These are phyloP conservation scores for Zygaena filipendulae DNA, from an alignment of 2,888 invertebrate genomes.

Conservation along the genomic window DNA sequence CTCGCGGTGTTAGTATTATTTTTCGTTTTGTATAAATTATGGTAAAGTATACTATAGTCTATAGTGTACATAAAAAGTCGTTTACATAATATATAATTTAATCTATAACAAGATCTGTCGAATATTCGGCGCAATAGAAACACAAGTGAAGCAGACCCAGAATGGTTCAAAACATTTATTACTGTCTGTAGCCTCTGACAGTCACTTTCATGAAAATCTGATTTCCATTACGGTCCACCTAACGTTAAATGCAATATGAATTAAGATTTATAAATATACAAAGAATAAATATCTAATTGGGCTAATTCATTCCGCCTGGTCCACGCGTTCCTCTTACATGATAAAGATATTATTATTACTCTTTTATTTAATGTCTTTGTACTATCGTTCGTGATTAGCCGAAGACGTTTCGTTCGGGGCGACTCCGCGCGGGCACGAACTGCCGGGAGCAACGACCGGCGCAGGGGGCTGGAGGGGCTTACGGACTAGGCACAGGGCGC, in stretches of 20 bases:
- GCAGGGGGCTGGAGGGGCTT: slow-evolving; percentile 5
- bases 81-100: slow-evolving; percentile 1
- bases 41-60: slow-evolving; percentile 5
- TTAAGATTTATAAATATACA: slow-evolving; percentile 46
- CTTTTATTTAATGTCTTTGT: too few species aligned
- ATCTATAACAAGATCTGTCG: slow-evolving; percentile 7
- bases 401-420: slow-evolving; percentile 15
- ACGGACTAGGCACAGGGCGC: too few species aligned
- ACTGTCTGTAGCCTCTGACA: slow-evolving; percentile 32
- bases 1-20: slow-evolving; percentile 34
- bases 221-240: slow-evolving; percentile 45
- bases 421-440: too few species aligned
- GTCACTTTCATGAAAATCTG: slow-evolving; percentile 34
- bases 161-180: too few species aligned
- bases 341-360: slow-evolving; percentile 45
- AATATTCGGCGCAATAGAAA: slow-evolving; percentile 5
- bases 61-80: too few species aligned
- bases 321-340: slow-evolving; percentile 55
- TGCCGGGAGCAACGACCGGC: slow-evolving; percentile 1
- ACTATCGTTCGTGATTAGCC: slow-evolving; percentile 47
- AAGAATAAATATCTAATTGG: slow-evolving; percentile 58
- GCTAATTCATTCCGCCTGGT: slow-evolving; percentile 53
- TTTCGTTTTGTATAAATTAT: slow-evolving; percentile 7
- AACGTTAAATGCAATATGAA: slow-evolving; percentile 50
- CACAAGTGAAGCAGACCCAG: too few species aligned